These are phyloP conservation scores for Gymnorhina tibicen DNA, from an alignment of 2,113 vertebrate species.

Conservation along the genomic window DNA sequence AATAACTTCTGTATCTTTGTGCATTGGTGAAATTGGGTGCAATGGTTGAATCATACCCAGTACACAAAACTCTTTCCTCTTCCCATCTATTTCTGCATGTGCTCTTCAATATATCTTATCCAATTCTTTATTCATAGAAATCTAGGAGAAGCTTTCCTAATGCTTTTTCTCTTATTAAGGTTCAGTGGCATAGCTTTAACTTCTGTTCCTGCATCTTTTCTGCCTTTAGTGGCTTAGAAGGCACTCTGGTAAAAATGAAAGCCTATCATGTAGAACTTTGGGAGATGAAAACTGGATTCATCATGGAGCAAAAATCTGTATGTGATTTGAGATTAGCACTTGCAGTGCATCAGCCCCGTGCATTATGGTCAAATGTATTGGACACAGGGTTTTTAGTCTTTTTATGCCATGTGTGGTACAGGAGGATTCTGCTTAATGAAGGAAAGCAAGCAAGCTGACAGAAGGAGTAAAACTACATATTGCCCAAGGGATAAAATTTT, in stretches of 20 bases:
- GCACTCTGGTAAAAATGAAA: not conserved
- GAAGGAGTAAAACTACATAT: not conserved
- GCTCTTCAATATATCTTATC: not conserved
- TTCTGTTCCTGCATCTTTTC: not conserved
- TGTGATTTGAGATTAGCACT: not conserved
- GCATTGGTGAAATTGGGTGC: not conserved
- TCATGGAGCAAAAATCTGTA: not conserved
- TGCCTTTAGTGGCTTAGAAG: not conserved
- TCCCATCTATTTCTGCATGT: not conserved
- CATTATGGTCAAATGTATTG: not conserved
- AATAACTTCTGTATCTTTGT: fast-evolving
- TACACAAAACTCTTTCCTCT: not conserved
- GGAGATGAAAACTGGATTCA: not conserved
- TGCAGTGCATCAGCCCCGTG: not conserved
- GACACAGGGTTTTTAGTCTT: not conserved
- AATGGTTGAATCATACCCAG: not conserved
- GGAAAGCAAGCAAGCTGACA: not conserved
- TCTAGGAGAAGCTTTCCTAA: not conserved
- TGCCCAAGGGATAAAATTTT: not conserved
- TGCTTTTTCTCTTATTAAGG: not conserved
- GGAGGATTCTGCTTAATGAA: not conserved
- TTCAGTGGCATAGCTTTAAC: not conserved
- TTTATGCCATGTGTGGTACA: not conserved
- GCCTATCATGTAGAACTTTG: not conserved
- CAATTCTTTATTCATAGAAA: not conserved